Evolutionary conservation across 1,140 invertebrate genomes (phyloP).

Genomic region (Leptonema lineaticorne): DNA sequence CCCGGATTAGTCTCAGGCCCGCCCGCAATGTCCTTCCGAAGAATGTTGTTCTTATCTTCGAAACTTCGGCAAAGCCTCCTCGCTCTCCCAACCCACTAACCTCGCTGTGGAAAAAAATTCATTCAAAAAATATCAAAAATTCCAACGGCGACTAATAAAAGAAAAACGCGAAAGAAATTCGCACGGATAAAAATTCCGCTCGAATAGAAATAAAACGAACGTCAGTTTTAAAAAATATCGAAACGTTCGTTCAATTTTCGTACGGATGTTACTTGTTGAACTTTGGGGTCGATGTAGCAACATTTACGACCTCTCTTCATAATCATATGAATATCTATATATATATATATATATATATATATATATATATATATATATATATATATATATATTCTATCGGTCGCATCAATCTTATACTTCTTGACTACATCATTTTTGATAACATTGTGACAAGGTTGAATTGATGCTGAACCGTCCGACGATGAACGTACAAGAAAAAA

Average conservation of each 20-base stretch:
- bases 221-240: neutral
- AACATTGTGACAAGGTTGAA: constrained; percentile 30
- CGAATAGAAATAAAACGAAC: no score
- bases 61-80: neutral
- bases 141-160: neutral
- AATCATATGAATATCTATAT: neutral
- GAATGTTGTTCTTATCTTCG: constrained; percentile 39
- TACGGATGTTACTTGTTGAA: neutral
- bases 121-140: neutral
- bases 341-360: no score
- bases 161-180: no score
- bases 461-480: constrained; percentile 23
- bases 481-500: constrained; percentile 1
- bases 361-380: no score
- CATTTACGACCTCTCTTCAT: neutral
- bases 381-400: constrained; percentile 24
- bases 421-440: constrained; percentile 31
- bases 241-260: neutral
- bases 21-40: constrained; percentile 33
- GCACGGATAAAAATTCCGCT: no score
- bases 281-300: no score
- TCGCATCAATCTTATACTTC: constrained; percentile 25
- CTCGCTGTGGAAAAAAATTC: neutral
- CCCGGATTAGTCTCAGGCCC: constrained; percentile 35
- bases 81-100: neutral